Base-by-base conservation (phyloP, 2,113 vertebrate species). In the Peromyscus leucopus region DNA sequence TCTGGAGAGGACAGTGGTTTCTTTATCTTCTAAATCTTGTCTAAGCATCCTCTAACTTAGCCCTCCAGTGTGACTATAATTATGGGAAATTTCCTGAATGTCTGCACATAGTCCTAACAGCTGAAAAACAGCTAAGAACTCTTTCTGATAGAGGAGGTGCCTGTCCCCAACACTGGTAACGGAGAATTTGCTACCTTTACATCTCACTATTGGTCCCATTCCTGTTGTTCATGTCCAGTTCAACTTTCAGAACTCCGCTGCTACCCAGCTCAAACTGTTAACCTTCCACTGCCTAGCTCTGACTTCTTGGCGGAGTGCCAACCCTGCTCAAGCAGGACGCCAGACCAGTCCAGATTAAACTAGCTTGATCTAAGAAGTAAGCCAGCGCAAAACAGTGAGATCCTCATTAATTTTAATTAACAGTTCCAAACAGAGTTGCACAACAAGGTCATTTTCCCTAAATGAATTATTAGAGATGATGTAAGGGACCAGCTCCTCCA, bases 371-470 rank as follows among this genome's bases (percentile, higher is more conserved):
- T 89, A 31, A 97, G 95, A 92, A 92, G 72, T 65, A 96, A 96
- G 97, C 83, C 91, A 96, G 84, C 76, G 92, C 0, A 98, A 94
- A 90, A 92, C 94, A 98, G 95, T 93, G 96, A 97, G 94, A 95
- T 96, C 93, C 93, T 97, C 89, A 59, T 96, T 97, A 97, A 97
- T 95, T 97, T 96, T 97, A 97, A 97, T 97, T 96, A 97, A 92
- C 61, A 10, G 93, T 82, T 94, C 94, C 96, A 17, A 19, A 92
- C 86, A 91, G 91, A 98, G 89, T 97, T 96, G 90, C 92, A 93
- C 87, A 97, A 97, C 90, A 96, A 96, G 94, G 85, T 98, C 88
- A 97, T 97, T 97, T 97, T 93, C 57, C 95, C 96, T 97, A 93
- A 97, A 97, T 97, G 93, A 94, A 95, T 97, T 97, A 97, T 97